Evolutionary conservation across 2,113 vertebrate genomes (phyloP).

Genomic region (Mus musculus): DNA sequence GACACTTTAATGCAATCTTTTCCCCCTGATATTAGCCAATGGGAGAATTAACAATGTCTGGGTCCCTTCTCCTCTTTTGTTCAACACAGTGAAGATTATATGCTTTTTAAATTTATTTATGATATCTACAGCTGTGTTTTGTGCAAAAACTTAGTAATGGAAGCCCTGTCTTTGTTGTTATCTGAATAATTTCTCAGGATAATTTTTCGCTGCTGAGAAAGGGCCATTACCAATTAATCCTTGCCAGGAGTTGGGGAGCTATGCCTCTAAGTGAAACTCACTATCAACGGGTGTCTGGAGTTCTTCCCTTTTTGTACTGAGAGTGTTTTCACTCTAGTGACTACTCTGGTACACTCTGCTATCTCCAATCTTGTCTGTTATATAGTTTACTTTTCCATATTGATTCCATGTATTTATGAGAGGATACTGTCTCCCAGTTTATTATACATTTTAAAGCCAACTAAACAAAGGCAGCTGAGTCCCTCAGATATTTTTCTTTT

Average conservation of each 20-base stretch:
- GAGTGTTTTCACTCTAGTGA: conserved; percentile 86
- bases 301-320: conserved; percentile 85
- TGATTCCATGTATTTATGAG: conserved; percentile 85
- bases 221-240: conserved; percentile 87
- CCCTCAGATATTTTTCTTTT: conserved; percentile 79
- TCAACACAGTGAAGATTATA: conserved; percentile 83
- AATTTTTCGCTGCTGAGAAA: conserved; percentile 86
- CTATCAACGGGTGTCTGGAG: conserved; percentile 84
- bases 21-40: conserved; percentile 80
- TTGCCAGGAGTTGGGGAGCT: conserved; percentile 88
- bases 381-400: conserved; percentile 86
- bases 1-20: conserved; percentile 85
- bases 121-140: conserved; percentile 87
- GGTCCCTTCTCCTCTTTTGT: conserved; percentile 81
- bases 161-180: conserved; percentile 88
- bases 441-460: conserved; percentile 87
- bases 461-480: conserved; percentile 86
- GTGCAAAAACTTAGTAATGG: conserved; percentile 88
- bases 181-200: conserved; percentile 92
- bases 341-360: conserved; percentile 86
- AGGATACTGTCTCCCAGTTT: conserved; percentile 86
- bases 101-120: conserved; percentile 84
- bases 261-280: conserved; percentile 86
- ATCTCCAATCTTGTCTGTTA: conserved; percentile 85
- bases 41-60: conserved; percentile 85